These are phyloP conservation scores for Elanus axillaris DNA, from an alignment of 2,113 vertebrate species.

Conservation along the genomic window DNA sequence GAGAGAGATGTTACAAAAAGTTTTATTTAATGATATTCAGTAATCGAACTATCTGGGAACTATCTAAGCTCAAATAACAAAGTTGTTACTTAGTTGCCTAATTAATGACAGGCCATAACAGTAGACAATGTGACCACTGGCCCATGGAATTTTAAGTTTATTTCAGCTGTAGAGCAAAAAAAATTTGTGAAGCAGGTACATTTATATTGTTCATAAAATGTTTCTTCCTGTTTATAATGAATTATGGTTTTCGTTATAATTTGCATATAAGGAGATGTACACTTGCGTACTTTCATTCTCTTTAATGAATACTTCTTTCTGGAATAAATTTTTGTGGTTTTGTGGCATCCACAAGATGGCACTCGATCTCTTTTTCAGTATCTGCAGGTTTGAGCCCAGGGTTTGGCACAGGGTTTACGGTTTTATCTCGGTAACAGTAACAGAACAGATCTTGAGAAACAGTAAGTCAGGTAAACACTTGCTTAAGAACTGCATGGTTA, in stretches of 20 bases:
- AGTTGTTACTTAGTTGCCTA: background rate
- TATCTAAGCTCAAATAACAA: background rate
- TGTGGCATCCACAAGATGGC: background rate
- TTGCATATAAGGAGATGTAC: background rate
- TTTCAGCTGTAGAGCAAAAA: background rate
- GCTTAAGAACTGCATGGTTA: background rate
- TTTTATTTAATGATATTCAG: background rate
- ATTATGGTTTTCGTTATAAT: background rate
- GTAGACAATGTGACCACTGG: fast-evolving
- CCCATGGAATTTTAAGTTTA: background rate
- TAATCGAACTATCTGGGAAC: background rate
- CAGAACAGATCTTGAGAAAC: background rate
- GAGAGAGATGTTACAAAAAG: background rate
- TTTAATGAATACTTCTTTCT: background rate
- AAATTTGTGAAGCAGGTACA: background rate
- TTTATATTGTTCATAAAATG: background rate
- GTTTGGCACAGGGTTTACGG: background rate
- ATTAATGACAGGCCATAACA: background rate
- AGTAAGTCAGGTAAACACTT: background rate
- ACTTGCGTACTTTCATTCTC: background rate
- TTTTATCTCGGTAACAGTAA: background rate
- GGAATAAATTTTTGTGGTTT: background rate
- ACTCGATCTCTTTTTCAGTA: background rate
- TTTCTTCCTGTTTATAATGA: background rate
- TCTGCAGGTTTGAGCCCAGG: background rate